Base-by-base conservation (phyloP, 2,113 vertebrate genomes). In the Mustela nigripes region DNA sequence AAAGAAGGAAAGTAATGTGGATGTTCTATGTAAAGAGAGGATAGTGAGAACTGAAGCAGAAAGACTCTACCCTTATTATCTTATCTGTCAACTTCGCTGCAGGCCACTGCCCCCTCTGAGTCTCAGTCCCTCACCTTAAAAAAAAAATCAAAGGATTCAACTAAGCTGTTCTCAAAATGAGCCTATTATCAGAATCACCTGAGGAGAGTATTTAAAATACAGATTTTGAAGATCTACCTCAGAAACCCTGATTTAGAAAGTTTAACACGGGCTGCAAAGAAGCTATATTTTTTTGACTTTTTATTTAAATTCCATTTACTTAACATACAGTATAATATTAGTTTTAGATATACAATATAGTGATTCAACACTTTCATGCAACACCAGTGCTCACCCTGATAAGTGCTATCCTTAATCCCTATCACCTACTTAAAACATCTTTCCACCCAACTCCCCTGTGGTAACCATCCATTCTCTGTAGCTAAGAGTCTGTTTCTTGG, bases 191-290 rank as follows among this genome's bases (percentile, higher is more conserved):
- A 87, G 24, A 97, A 94, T 92, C 65, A 87, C 28, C 62, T 81
- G 39, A 79, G 79, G 21, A 92, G 10, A 89, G 95, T 94, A 80
- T 60, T 96, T 95, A 63, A 96, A 97, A 89, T 65, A 36, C 7
- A 95, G 26, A 69, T 8, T 91, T 89, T 81, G 56, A 50, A 19
- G 11, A 31, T 65, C 14, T 33, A 91, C n/a, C 42, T 80, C 21
- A 95, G 76, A 33, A 82, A 96, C 53, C 89, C 74, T 94, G 76
- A 86, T 84, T 83, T 33, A 88, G 24, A 88, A 83, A 39, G 26
- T 78, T 97, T 85, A 67, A 81, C 58, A 83, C 39, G 50, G 58
- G 18, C 3, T 33, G 22, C 58, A 85, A 62, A 87, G 53, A 95
- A 92, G 73, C 15, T 91, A 9, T 69, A 78, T 89, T 97, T 94